Conservation (phyloP, 2,888 invertebrate species). For the Diaperis boleti region DNA sequence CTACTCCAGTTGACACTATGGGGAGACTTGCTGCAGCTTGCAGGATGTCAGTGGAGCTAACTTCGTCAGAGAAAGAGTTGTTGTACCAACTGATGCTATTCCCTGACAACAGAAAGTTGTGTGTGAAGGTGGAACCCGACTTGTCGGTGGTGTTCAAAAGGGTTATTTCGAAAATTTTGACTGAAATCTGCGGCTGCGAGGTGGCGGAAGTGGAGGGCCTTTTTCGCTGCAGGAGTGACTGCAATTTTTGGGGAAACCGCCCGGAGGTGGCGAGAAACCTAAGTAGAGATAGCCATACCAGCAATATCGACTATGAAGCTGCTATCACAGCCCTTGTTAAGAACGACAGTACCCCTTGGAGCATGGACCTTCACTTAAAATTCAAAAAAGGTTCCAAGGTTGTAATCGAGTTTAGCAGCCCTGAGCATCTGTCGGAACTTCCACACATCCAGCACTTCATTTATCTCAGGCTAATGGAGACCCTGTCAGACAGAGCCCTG, state of each 20-base stretch:
- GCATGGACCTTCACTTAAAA: not conserved
- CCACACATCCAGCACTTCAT: not conserved
- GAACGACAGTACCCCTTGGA: no score
- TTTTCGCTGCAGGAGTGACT: no score
- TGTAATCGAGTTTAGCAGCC: not conserved
- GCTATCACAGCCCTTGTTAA: no score
- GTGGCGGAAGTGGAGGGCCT: no score
- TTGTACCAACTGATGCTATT: not conserved
- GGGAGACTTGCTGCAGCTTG: slow-evolving; percentile 2
- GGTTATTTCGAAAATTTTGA: no score
- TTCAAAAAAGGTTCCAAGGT: not conserved
- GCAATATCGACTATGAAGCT: no score
- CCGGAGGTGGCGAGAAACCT: no score
- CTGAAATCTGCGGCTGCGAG: no score
- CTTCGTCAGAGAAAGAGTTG: not conserved
- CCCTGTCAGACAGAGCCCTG: not conserved
- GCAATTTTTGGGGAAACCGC: no score
- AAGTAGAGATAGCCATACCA: no score
- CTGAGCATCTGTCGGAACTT: not conserved
- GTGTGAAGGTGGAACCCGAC: no score
- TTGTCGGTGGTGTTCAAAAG: no score
- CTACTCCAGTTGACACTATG: not conserved
- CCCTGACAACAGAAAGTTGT: not conserved
- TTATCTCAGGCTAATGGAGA: not conserved
- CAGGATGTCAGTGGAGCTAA: not conserved